phyloP scores from a whole-genome alignment of 2,797 vertebrate genomes.

The Spinus olivaceus region DNA sequence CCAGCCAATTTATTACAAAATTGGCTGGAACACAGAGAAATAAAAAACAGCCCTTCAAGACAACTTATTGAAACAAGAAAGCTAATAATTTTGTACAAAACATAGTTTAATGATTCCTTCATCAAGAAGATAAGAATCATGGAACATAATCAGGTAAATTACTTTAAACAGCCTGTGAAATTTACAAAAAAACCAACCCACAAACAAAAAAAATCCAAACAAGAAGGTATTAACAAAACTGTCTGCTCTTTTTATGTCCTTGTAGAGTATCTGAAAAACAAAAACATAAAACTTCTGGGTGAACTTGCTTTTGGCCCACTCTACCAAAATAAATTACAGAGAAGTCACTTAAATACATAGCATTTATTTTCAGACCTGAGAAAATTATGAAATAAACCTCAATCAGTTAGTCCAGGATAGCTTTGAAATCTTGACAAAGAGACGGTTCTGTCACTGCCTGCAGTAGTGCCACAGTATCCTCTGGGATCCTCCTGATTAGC shows the following conservation, averaged over 20 bases:
- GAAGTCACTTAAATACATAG: background rate
- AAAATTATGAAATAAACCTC: background rate
- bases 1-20: constrained; percentile 1
- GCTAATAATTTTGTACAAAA: background rate
- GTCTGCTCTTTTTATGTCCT: background rate
- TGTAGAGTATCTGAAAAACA: background rate
- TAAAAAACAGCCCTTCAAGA: background rate
- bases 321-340: background rate
- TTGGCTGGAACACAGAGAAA: background rate
- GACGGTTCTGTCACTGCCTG: constrained; percentile 20
- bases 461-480: constrained; percentile 43
- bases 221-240: background rate
- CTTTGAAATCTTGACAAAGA: constrained; percentile 65
- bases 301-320: background rate
- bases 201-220: background rate
- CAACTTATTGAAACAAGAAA: background rate
- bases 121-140: background rate
- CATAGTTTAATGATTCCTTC: background rate
- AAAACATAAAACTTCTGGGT: background rate
- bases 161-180: background rate
- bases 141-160: background rate
- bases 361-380: background rate
- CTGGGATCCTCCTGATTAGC: constrained; percentile 50
- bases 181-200: background rate
- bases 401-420: constrained; percentile 64